Base-by-base conservation (phyloP, 2,888 invertebrate genomes). In the Cheilosia variabilis region DNA sequence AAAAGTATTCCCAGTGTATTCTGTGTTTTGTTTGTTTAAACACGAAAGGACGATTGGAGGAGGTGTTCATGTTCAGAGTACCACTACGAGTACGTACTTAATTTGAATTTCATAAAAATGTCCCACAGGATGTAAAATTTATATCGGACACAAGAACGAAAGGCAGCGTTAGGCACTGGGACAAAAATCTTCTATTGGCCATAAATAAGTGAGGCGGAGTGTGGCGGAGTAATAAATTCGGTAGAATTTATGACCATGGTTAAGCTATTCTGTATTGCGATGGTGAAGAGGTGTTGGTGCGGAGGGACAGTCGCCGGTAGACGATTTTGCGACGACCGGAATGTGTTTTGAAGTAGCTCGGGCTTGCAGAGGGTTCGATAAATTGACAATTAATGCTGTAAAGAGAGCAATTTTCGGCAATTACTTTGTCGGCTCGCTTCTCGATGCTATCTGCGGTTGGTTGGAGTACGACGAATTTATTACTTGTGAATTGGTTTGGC, bases 61-160 rank as follows among this genome's bases (percentile, higher is more conserved):
- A 58, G 15, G 10, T n/a, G 17, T 47, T 9, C 31, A 4, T n/a
- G 17, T 47, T 9, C 31, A 4, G 15, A 4, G 4, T 2, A 24
- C 43, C 15, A 62, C 17, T 27, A 50, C 24, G 58, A 34, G 62
- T 69, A 27, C n/a, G 47, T 47, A 78, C 62, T 69, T 63, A 71
- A 78, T 78, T 78, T 78, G 78, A 78, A 78, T 78, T 78, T 78
- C 69, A 78, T 78, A 69, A 69, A 78, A 78, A 78, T 69, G 55
- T 78, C 47, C 69, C 62, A 55, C 52, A 69, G 58, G 66, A 52
- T 58, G 45, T 57, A 47, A 69, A 71, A 78, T 78, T 78, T 62
- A 71, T 71, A 52, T 47, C 45, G 63, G 62, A 55, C 63, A 60
- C 10, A 68, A 5, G 60, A n/a, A 19, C 27, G 50, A 34, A 68